Evolutionary conservation across 23 tunicate species (phyloP).

Genomic region (Ascidia mentula): DNA sequence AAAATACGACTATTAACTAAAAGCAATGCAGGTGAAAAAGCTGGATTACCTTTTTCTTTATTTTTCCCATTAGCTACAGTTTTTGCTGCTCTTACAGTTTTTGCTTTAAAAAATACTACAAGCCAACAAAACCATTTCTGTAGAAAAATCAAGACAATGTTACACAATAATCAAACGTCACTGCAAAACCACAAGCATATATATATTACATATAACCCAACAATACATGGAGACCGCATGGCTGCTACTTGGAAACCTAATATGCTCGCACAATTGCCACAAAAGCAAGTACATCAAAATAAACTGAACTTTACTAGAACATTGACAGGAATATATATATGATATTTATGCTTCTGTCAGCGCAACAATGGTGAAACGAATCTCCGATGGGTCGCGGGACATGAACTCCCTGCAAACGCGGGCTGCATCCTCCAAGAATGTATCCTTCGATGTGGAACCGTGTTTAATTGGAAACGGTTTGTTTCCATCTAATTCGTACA

Average conservation of each 20-base stretch:
- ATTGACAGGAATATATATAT: no score
- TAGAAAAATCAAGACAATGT: neutral
- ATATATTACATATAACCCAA: no score
- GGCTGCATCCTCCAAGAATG: conserved; percentile 80
- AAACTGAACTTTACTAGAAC: no score
- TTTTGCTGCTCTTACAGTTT: no score
- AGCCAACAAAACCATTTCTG: neutral
- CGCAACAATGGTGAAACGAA: conserved; percentile 75
- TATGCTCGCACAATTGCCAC: no score
- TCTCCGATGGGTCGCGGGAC: conserved; percentile 69
- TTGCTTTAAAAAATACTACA: neutral
- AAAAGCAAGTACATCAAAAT: no score
- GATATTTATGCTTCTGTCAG: conserved; percentile 47
- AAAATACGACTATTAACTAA: no score
- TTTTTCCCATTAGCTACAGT: conserved; percentile 13
- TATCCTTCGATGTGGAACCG: conserved; percentile 58
- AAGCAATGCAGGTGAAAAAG: neutral
- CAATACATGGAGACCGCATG: no score
- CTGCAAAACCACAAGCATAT: no score
- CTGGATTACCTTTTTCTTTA: conserved; percentile 24
- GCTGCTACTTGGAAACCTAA: no score
- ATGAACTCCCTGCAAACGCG: conserved; percentile 84
- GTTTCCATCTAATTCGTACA: conserved; percentile 96
- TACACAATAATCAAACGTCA: no score
- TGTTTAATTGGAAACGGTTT: conserved; percentile 89